Evolutionary conservation across 2,113 vertebrate species (phyloP), one percentile per base, ranked within the genome.

Genomic region (Zosterops borbonicus): DNA sequence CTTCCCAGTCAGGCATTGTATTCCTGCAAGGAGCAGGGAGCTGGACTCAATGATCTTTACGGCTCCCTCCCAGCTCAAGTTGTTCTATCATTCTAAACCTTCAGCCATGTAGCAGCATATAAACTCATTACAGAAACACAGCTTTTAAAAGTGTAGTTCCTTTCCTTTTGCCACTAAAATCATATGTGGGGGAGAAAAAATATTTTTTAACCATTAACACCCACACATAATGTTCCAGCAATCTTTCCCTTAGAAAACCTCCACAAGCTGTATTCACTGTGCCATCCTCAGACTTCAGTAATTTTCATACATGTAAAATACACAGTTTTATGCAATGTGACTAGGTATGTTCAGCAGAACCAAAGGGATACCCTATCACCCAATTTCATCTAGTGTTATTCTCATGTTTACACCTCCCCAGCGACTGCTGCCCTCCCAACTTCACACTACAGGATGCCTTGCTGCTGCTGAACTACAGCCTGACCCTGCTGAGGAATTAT

Each of bases 131-230:
- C 6, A 88, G 56, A 86, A 93, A 75, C 14, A 52, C 12, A 39
- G 73, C 27, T 56, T 68, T 70, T 79, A 47, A 2, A 88, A 83
- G 37, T 16, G 9, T 2, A 75, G 49, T 8, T 75, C 56, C 71
- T 60, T 82, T 84, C 37, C 42, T 94, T 91, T 62, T 56, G 56
- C 65, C 79, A 70, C 71, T 90, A 78, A 88, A 92, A 56, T 55
- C 9, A n/a, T 19, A 63, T 2, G 31, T 60, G 52, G 8, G 8
- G 79, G 56, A 83, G 33, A 92, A 83, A 83, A 85, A 88, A 49
- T 81, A 69, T 55, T 89, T 93, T 94, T 92, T 74, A 80, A 67
- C 71, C 53, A 90, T 90, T 92, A 94, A 95, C 87, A 90, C 85
- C 82, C 59, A 94, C 69, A 56, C 35, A 56, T 20, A 71, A 50